Evolutionary conservation across 2,888 invertebrate genomes (phyloP).

Genomic region (Nowickia ferox): DNA sequence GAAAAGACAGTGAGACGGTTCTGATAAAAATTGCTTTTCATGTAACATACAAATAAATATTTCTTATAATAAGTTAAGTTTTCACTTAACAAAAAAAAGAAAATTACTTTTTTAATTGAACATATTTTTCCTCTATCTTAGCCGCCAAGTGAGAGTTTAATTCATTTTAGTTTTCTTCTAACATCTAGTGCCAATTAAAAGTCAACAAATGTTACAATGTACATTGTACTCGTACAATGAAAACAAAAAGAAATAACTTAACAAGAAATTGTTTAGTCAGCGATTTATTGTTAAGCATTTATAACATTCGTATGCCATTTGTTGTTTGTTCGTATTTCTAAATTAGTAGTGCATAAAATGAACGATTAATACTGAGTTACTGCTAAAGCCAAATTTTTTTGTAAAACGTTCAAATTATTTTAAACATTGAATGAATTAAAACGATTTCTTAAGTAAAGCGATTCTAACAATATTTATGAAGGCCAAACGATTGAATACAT

Average conservation of each 20-base stretch:
- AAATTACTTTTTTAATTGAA: conserved; percentile 19
- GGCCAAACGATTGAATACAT: too few relatives aligned
- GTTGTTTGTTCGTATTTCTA: neutral
- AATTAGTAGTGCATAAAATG: conserved; percentile 10
- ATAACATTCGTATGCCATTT: neutral
- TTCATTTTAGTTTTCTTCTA: conserved; percentile 49
- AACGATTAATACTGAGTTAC: conserved; percentile 1
- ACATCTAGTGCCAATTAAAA: conserved; percentile 55
- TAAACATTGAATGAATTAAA: too few relatives aligned
- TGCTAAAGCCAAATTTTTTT: too few relatives aligned
- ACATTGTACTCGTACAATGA: neutral
- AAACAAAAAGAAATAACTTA: conserved; percentile 12
- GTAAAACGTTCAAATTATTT: too few relatives aligned
- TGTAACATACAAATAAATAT: too few relatives aligned
- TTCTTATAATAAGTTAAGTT: too few relatives aligned
- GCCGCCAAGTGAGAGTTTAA: conserved; percentile 52
- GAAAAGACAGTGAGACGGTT: too few relatives aligned
- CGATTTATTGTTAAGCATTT: conserved; percentile 26
- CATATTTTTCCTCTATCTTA: neutral
- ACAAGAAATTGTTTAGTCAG: conserved; percentile 42
- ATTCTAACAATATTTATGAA: too few relatives aligned
- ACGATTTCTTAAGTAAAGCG: too few relatives aligned
- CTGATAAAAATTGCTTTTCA: too few relatives aligned
- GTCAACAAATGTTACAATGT: neutral
- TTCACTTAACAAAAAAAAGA: too few relatives aligned